Percentiles rank a stretch among this genome's conserved stretches.
Conservation (phyloP, 2,888 invertebrate genomes). For the Chalcis sispes region DNA sequence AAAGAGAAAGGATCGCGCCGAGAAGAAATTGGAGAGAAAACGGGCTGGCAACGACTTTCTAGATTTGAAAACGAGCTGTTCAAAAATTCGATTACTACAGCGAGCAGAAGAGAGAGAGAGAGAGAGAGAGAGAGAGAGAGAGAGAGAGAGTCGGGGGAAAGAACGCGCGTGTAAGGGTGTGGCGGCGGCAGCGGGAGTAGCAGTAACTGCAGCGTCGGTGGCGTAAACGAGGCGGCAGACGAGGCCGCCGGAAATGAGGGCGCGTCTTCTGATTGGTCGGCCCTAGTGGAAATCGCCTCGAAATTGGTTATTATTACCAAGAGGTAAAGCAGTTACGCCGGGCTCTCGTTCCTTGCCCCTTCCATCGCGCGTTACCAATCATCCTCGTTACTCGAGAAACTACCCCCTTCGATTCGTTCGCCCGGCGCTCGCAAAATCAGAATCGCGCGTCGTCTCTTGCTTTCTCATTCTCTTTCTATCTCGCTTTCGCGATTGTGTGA, state of each 20-base stretch:
- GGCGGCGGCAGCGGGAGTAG: background rate
- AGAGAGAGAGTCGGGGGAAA: too few relatives aligned
- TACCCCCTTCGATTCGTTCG: slow-evolving; percentile 57
- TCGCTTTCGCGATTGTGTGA: too few relatives aligned
- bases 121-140: too few relatives aligned
- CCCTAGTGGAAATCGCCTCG: slow-evolving; percentile 73
- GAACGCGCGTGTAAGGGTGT: slow-evolving; percentile 28
- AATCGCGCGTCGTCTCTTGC: background rate
- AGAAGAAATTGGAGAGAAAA: slow-evolving; percentile 17
- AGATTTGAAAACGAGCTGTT: slow-evolving; percentile 68
- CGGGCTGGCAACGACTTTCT: slow-evolving; percentile 57
- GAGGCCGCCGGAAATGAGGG: slow-evolving; percentile 70
- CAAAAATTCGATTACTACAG: slow-evolving; percentile 68
- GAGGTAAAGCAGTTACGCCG: slow-evolving; percentile 65
- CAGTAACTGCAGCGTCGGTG: background rate
- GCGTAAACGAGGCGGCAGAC: slow-evolving; percentile 40
- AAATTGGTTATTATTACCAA: slow-evolving; percentile 76
- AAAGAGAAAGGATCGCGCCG: background rate
- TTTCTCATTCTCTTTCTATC: background rate
- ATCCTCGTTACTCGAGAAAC: slow-evolving; percentile 67
- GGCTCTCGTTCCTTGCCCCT: slow-evolving; percentile 69
- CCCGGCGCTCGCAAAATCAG: background rate
- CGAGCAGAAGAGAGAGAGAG: too few relatives aligned
- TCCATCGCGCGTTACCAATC: slow-evolving; percentile 67
- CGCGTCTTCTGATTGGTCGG: slow-evolving; percentile 74